Conservation (phyloP, 2,888 invertebrate species). For the Tetramorium bicarinatum region DNA sequence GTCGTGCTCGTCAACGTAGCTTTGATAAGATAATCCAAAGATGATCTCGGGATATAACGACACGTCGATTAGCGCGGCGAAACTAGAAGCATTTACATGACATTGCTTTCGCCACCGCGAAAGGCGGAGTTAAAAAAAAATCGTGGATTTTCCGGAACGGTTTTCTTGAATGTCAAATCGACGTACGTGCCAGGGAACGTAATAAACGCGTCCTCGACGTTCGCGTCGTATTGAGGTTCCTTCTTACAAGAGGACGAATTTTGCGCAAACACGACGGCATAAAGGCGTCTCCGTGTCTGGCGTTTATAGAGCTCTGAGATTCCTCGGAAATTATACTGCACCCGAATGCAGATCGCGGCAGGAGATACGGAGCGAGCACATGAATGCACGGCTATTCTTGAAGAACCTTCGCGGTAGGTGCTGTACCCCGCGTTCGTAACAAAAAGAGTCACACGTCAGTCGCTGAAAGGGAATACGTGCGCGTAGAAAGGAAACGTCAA, state of each 20-base stretch:
- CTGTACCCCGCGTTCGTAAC: background rate
- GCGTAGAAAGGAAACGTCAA: slow-evolving; percentile 20
- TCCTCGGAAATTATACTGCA: slow-evolving; percentile 32
- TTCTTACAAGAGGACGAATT: slow-evolving; percentile 25
- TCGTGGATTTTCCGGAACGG: background rate
- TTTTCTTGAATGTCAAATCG: background rate
- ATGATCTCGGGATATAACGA: background rate
- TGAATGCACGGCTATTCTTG: slow-evolving; percentile 39
- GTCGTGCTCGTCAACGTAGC: slow-evolving; percentile 53
- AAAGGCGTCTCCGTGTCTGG: slow-evolving; percentile 24
- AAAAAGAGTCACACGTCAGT: slow-evolving; percentile 22
- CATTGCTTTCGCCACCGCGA: background rate
- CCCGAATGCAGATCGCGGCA: slow-evolving; percentile 31
- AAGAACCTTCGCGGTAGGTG: slow-evolving; percentile 15
- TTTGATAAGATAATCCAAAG: slow-evolving; percentile 79
- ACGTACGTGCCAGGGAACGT: slow-evolving; percentile 19
- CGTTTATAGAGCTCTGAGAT: slow-evolving; percentile 37
- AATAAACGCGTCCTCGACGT: slow-evolving; percentile 25
- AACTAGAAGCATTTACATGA: background rate
- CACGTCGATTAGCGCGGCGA: background rate
- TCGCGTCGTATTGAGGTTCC: slow-evolving; percentile 10
- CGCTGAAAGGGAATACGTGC: slow-evolving; percentile 38
- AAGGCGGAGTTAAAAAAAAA: background rate
- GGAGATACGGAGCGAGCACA: background rate
- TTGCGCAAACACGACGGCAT: slow-evolving; percentile 29